Conservation (phyloP, 2,888 invertebrate species). For the Tipula unca region DNA sequence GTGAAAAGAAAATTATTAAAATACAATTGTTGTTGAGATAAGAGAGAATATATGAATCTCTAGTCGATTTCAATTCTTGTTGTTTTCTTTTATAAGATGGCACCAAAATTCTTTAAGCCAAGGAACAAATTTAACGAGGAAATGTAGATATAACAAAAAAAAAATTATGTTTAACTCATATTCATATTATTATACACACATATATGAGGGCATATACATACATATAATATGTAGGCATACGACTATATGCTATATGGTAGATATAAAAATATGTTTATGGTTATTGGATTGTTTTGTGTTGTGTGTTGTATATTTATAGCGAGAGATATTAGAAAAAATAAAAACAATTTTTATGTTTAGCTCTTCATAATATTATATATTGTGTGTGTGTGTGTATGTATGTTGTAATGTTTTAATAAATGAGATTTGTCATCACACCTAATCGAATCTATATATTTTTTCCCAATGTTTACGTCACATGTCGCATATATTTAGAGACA, state of each 20-base stretch:
- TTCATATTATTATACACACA: neutral
- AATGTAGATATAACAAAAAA: neutral
- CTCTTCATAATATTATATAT: neutral
- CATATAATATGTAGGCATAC: neutral
- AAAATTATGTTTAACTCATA: neutral
- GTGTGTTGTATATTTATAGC: neutral
- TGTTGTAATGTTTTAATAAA: neutral
- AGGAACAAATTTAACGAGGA: neutral
- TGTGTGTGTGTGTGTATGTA: neutral
- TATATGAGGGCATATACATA: neutral
- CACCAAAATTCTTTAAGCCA: neutral
- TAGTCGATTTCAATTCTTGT: neutral
- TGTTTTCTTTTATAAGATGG: neutral
- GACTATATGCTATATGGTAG: neutral
- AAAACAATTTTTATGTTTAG: neutral
- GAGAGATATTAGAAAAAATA: neutral
- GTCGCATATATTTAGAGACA: neutral
- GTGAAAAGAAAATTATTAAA: neutral
- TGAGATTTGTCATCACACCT: neutral
- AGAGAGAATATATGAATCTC: neutral
- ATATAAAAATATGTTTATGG: conserved; percentile 8
- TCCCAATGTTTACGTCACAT: neutral
- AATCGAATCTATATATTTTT: neutral
- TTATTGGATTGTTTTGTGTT: neutral
- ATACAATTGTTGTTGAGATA: neutral